These are phyloP conservation scores for Hemiscyllium ocellatum DNA, from an alignment of 2,113 vertebrate species.

Conservation along the genomic window DNA sequence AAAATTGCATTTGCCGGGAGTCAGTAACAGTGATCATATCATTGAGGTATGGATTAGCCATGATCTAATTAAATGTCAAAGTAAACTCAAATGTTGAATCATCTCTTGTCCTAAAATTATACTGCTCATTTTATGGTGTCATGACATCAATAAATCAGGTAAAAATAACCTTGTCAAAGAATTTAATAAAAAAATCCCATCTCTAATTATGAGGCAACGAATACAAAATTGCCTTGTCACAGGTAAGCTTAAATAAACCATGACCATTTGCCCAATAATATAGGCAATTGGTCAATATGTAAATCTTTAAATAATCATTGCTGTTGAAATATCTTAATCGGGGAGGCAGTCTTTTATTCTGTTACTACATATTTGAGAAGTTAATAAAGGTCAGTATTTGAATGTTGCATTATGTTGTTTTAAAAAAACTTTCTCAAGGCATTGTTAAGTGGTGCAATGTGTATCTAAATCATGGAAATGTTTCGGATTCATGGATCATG, in stretches of 20 bases:
- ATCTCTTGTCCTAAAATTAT: neutral
- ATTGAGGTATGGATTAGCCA: neutral
- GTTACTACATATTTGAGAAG: neutral
- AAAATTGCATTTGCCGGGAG: neutral
- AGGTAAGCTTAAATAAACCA: neutral
- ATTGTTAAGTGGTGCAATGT: no score
- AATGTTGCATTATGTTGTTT: neutral
- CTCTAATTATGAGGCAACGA: neutral
- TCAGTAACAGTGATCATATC: neutral
- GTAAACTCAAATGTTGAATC: neutral
- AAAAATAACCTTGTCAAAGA: neutral
- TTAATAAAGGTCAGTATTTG: neutral
- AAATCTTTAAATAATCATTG: neutral
- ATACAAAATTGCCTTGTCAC: neutral
- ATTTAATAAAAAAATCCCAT: neutral
- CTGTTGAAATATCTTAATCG: neutral
- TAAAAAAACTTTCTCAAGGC: neutral
- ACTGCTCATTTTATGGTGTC: neutral
- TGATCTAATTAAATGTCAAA: neutral
- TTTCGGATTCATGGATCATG: neutral
- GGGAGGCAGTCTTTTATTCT: neutral
- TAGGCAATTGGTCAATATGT: neutral
- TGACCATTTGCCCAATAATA: neutral
- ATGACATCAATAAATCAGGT: neutral
- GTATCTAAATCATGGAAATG: neutral